Conservation (phyloP, 2,113 vertebrate species). For the Choloepus hoffmanni region DNA sequence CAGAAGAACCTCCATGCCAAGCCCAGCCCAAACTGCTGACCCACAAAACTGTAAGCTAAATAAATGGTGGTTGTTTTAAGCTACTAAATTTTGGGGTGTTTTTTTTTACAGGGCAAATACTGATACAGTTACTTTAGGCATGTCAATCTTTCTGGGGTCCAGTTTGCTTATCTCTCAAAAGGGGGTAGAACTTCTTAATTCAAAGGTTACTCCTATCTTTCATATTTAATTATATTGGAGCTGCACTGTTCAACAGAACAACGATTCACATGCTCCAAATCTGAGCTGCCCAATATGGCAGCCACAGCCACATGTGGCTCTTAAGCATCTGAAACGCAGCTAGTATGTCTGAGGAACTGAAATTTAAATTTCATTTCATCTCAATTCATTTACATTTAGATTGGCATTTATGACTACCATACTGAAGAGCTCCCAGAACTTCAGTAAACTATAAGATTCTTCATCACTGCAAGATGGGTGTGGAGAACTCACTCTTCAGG, state of each 20-base stretch:
- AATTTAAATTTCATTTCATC: conserved; percentile 10
- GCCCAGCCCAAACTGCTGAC: background rate
- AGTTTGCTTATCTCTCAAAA: background rate
- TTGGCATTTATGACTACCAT: background rate
- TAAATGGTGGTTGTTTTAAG: background rate
- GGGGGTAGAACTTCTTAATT: background rate
- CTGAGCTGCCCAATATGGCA: background rate
- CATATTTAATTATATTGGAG: background rate
- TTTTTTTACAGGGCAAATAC: background rate
- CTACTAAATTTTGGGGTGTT: background rate
- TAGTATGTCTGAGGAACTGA: background rate
- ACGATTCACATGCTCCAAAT: background rate
- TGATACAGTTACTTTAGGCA: background rate
- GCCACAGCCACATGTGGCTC: background rate
- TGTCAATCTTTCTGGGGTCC: background rate
- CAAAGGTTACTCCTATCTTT: background rate
- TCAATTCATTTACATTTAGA: conserved; percentile 21
- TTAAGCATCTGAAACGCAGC: background rate
- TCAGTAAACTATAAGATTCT: background rate
- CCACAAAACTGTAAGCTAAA: background rate
- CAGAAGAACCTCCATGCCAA: background rate
- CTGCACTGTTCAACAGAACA: background rate
- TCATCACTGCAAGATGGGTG: background rate
- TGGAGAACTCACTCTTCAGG: background rate
- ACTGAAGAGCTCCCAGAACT: background rate